Conservation (phyloP, 2,888 invertebrate species). For the Lithophane ornitopus region DNA sequence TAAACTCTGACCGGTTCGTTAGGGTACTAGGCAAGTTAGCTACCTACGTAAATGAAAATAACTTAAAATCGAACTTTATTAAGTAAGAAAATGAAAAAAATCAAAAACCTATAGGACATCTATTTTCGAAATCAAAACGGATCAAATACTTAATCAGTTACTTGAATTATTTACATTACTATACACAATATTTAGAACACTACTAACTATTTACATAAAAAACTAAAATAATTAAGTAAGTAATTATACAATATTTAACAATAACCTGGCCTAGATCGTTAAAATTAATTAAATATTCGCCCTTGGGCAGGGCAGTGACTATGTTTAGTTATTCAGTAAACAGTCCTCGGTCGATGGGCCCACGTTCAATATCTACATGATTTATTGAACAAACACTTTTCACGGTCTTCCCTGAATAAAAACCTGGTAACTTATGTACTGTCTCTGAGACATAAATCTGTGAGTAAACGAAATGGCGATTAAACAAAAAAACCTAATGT, state of each 20-base stretch:
- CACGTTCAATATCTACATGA: slow-evolving; percentile 13
- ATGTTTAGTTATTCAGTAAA: not conserved
- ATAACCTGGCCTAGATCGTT: not conserved
- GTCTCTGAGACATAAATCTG: slow-evolving; percentile 1
- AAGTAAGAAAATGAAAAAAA: no score
- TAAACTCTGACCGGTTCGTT: not conserved
- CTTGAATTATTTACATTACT: no score
- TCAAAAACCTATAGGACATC: no score
- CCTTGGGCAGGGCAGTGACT: not conserved
- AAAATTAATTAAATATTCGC: not conserved
- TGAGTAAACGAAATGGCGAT: not conserved
- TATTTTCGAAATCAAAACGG: no score
- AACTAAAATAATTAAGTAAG: no score
- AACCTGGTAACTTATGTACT: not conserved
- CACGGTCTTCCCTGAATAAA: not conserved
- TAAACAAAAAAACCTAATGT: not conserved
- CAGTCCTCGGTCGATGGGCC: not conserved
- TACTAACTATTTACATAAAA: no score
- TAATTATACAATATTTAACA: not conserved
- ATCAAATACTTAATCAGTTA: no score
- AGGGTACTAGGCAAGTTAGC: not conserved
- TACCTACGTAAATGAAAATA: not conserved
- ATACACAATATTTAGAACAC: no score
- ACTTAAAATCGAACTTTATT: not conserved
- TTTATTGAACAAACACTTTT: slow-evolving; percentile 3